Evolutionary conservation across 2,888 invertebrate genomes (phyloP).

Genomic region (Athalia circularis): DNA sequence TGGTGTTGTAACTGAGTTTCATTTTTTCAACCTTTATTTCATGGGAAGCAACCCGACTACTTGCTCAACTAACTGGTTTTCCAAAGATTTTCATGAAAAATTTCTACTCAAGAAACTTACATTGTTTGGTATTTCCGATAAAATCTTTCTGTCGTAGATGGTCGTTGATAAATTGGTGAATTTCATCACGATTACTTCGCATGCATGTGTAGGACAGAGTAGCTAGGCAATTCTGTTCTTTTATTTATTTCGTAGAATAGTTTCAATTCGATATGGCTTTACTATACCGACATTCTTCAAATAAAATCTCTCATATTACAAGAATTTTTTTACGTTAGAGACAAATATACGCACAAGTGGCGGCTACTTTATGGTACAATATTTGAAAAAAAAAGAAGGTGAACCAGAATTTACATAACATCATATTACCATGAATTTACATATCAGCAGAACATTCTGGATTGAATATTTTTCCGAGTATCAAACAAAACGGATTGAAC

Average conservation of each 20-base stretch:
- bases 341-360: too few relatives aligned
- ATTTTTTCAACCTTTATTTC: background rate
- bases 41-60: too few relatives aligned
- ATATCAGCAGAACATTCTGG: background rate
- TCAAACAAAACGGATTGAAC: background rate
- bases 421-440: conserved; percentile 29
- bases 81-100: too few relatives aligned
- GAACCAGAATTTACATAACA: conserved; percentile 6
- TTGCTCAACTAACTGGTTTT: too few relatives aligned
- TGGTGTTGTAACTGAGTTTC: background rate
- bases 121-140: background rate
- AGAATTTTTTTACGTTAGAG: too few relatives aligned
- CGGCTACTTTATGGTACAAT: background rate
- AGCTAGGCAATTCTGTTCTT: conserved; percentile 1
- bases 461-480: conserved; percentile 19
- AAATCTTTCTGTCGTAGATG: background rate
- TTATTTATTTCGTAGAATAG: background rate
- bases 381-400: conserved; percentile 6
- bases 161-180: background rate
- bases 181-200: background rate
- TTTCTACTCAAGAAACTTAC: background rate
- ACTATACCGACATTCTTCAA: background rate
- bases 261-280: background rate
- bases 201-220: conserved; percentile 1
- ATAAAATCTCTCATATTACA: background rate